Evolutionary conservation across 2,888 invertebrate species (phyloP).

Genomic region (Patella caerulea): DNA sequence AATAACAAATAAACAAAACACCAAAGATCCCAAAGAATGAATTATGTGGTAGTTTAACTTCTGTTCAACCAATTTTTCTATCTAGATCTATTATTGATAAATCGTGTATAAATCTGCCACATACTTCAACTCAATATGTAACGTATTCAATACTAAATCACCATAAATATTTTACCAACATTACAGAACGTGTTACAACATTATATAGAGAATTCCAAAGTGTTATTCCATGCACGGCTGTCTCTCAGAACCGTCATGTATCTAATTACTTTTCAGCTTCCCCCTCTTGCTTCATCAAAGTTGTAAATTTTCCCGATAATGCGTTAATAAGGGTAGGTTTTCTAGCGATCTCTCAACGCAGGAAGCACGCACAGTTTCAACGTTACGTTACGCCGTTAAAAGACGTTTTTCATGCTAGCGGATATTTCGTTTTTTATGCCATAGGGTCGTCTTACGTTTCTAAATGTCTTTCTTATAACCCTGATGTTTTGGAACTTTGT

Average conservation of each 20-base stretch:
- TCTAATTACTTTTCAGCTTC: not conserved
- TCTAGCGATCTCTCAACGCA: constrained; percentile 13
- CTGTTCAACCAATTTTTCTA: no score
- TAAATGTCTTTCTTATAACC: not conserved
- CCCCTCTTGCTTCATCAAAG: constrained; percentile 14
- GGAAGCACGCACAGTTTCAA: constrained; percentile 7
- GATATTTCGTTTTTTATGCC: not conserved
- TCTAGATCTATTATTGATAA: not conserved
- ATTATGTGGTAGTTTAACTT: no score
- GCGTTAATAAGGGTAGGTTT: constrained; percentile 7
- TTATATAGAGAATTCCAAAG: not conserved
- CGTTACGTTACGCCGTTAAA: constrained; percentile 8
- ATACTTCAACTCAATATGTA: not conserved
- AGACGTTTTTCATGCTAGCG: not conserved
- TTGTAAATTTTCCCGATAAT: constrained; percentile 21
- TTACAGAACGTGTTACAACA: not conserved
- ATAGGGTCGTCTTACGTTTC: not conserved
- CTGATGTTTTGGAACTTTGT: constrained; percentile 2
- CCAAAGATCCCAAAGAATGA: no score
- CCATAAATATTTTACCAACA: not conserved
- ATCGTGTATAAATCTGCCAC: not conserved
- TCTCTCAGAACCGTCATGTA: not conserved
- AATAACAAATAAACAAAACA: no score
- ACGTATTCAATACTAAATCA: not conserved
- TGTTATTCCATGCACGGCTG: not conserved